Base-by-base conservation (phyloP, 2,888 invertebrate genomes). In the Acholoe squamosa region DNA sequence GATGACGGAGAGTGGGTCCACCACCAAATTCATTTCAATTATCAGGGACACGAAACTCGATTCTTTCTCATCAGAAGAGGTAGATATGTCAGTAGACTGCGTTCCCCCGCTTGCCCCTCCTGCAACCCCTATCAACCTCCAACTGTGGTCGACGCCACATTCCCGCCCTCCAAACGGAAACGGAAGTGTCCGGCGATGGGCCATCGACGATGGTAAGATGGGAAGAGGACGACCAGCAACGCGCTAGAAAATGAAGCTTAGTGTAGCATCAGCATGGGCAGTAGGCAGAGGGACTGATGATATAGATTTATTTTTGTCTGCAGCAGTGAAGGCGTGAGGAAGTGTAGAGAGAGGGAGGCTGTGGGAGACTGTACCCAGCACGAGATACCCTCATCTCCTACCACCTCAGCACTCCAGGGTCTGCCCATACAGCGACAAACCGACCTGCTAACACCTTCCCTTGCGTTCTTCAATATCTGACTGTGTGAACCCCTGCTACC, bases 31-130 rank as follows among this genome's bases (percentile, higher is more conserved):
- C 31, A 28, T 71, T 71, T 71, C 71, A 71, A 71, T 71, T 71
- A 71, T 25, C 28, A 25, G 28, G 71, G 71, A 3, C 71, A 28
- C 31, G 71, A 28, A 28, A 71, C 71, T 28, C 31, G 28, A 71
- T n/a, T 71, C 71, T 71, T 25, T 71, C 71, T 71, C 19, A 71
- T 71, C 71, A 71, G 3, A 28, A 71, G 71, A 71, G 71, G 71
- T 25, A 28, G 31, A 71, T 71, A 25, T 71, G 71, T 71, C 31
- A 71, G 22, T n/a, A n/a, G 61, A 22, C 28, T 71, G 71, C 25
- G 5, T 61, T 19, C 61, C 61, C 19, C 19, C 5, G 43, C n/a
- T 61, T n/a, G 1, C 61, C 19, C n/a, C 61, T 61, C 1, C 61
- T 61, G 22, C 19, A 61, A 61, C 61, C 61, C 61, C 61, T 19